Evolutionary conservation across 2,888 invertebrate species (phyloP), one percentile per base, ranked within the genome.

Genomic region (Argyra leucocephala): DNA sequence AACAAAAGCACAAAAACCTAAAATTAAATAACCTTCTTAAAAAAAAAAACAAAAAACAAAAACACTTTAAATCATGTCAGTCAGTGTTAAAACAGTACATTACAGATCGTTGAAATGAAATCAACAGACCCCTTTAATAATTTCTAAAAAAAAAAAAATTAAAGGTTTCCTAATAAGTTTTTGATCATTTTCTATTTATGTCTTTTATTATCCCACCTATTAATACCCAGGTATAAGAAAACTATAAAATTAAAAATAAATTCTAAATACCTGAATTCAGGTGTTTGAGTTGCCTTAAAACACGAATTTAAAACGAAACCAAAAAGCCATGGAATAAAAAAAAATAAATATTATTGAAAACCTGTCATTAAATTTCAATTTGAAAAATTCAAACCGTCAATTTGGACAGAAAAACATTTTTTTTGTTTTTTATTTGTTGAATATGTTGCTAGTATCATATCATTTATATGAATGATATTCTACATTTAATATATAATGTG

Each of bases 351-450:
- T 57, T 23, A 22, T 58, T 58, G 22, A 58, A 22, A 59, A 59
- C 59, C 59, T 59, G 59, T 59, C 59, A 59, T 59, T 59, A 59
- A 18, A 59, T 15, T 59, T 59, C 59, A 59, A 59, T 59, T 59
- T 57, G 15, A 57, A 57, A 59, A 59, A 59, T 24, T 59, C 59
- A 59, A 59, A 59, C 59, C 59, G 59, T 59, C 59, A 59, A 59
- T 59, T 59, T 59, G 23, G 12, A 58, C 15, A 22, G 58, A 48
- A 48, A 12, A 12, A n/a, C 1, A 18, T 18, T 48, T 18, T 18
- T 15, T 1, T 3, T 48, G 7, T 48, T 48, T 48, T 48, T 48
- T 31, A 31, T 7, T 31, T 31, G 12, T 31, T 31, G 31, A n/a
- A n/a, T n/a, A 31, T 31, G 31, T 31, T 31, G 31, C 31, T n/a